phyloP scores from a whole-genome alignment of 2,888 invertebrate species.

The Calliphora vomitoria region DNA sequence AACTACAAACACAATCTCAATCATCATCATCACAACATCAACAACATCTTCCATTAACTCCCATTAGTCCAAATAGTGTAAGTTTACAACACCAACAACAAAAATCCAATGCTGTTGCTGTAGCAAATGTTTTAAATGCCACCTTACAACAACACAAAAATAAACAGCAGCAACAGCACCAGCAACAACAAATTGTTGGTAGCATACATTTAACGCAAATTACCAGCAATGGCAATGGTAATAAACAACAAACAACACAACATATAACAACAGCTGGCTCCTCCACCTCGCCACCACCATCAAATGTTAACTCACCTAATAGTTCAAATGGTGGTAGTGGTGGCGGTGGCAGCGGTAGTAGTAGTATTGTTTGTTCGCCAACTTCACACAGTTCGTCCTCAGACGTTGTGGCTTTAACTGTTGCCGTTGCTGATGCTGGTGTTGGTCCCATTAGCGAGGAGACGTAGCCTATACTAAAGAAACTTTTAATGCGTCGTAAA shows the following conservation, averaged over 20 bases:
- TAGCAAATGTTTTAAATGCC: slow-evolving; percentile 73
- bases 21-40: slow-evolving; percentile 73
- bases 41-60: slow-evolving; percentile 83
- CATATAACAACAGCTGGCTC: slow-evolving; percentile 59
- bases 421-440: slow-evolving; percentile 75
- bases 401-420: slow-evolving; percentile 70
- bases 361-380: slow-evolving; percentile 70
- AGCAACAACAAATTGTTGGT: slow-evolving; percentile 77
- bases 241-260: slow-evolving; percentile 73
- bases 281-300: slow-evolving; percentile 71
- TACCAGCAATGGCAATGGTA: slow-evolving; percentile 63
- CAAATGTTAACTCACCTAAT: slow-evolving; percentile 73
- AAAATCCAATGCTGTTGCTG: slow-evolving; percentile 69
- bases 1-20: slow-evolving; percentile 66
- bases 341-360: slow-evolving; percentile 74
- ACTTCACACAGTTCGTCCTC: slow-evolving; percentile 55
- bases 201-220: slow-evolving; percentile 78
- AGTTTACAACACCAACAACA: slow-evolving; percentile 80
- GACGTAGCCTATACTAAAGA: slow-evolving; percentile 85
- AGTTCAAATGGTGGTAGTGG: slow-evolving; percentile 64
- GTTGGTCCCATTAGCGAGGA: slow-evolving; percentile 79
- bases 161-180: slow-evolving; percentile 74
- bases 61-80: slow-evolving; percentile 84
- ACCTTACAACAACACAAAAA: slow-evolving; percentile 75
- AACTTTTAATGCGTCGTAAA: slow-evolving; percentile 83